These are phyloP conservation scores for Rhabdophis nuchalis DNA, from an alignment of 2,797 vertebrate genomes.

Conservation along the genomic window DNA sequence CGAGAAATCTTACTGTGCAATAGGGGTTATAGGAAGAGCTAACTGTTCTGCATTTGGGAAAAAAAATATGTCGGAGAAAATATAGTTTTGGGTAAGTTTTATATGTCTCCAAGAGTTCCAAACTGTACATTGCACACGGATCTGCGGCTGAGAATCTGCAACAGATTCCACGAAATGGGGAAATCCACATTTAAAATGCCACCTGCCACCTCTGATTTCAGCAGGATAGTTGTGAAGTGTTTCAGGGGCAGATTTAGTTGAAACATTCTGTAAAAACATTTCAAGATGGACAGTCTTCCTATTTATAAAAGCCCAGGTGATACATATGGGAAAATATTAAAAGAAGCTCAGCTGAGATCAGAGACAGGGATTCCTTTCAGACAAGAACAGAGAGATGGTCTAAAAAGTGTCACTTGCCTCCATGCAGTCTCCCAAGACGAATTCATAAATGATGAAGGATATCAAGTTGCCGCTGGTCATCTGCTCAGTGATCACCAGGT, in stretches of 20 bases:
- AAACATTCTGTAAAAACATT: neutral
- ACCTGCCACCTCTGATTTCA: neutral
- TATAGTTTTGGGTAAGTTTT: too few relatives aligned
- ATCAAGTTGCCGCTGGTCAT: conserved; percentile 87
- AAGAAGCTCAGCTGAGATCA: neutral
- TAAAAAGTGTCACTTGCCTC: conserved; percentile 73
- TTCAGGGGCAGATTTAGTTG: neutral
- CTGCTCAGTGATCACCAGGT: conserved; percentile 85
- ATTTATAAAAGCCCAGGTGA: neutral
- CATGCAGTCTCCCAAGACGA: conserved; percentile 87
- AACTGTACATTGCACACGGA: too few relatives aligned
- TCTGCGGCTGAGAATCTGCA: neutral
- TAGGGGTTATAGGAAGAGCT: neutral
- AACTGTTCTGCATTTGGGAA: neutral
- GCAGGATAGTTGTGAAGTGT: neutral
- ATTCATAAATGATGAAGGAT: conserved; percentile 91
- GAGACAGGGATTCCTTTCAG: neutral
- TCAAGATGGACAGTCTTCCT: neutral
- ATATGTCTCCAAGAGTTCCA: neutral
- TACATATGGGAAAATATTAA: neutral
- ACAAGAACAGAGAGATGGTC: neutral
- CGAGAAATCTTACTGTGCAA: neutral
- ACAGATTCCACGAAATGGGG: neutral
- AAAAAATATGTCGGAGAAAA: neutral
- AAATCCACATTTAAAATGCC: neutral